Percentiles rank a stretch among this genome's conserved stretches.
These are phyloP conservation scores for Coremacera marginata DNA, from an alignment of 2,888 invertebrate species.

Conservation along the genomic window DNA sequence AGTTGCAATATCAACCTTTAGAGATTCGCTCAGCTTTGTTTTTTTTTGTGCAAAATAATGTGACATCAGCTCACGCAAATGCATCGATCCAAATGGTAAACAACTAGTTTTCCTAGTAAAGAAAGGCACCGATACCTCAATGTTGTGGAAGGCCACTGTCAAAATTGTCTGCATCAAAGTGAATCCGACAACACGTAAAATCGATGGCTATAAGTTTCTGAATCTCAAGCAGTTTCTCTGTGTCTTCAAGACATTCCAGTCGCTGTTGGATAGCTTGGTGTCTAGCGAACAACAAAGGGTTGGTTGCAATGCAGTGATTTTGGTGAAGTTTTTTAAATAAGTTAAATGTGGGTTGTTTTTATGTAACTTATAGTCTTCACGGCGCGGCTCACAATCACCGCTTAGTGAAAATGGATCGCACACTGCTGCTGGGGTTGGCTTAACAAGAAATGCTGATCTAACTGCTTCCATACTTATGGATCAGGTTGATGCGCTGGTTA, in stretches of 20 bases:
- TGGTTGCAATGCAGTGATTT: slow-evolving; percentile 15
- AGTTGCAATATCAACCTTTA: slow-evolving; percentile 52
- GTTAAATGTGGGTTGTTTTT: background rate
- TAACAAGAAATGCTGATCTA: slow-evolving; percentile 40
- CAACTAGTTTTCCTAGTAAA: slow-evolving; percentile 77
- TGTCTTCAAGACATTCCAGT: slow-evolving; percentile 72
- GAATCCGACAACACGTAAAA: slow-evolving; percentile 70
- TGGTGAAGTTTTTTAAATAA: background rate
- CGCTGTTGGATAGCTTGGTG: slow-evolving; percentile 68
- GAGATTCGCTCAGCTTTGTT: background rate
- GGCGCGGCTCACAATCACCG: slow-evolving; percentile 48
- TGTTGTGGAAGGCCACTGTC: slow-evolving; percentile 79
- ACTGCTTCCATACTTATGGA: slow-evolving; percentile 68
- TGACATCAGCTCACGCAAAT: slow-evolving; percentile 72
- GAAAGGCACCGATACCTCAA: slow-evolving; percentile 74
- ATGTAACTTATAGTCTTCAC: slow-evolving; percentile 40
- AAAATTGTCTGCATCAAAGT: slow-evolving; percentile 76
- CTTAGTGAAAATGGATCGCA: slow-evolving; percentile 37
- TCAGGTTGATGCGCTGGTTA: slow-evolving; percentile 58
- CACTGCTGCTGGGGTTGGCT: slow-evolving; percentile 17
- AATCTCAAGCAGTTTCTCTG: slow-evolving; percentile 76
- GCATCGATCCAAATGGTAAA: slow-evolving; percentile 74
- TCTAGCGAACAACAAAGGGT: slow-evolving; percentile 61
- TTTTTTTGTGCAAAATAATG: background rate
- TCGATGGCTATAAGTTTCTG: slow-evolving; percentile 74